A percentile compares a stretch with the other conserved stretches of the same genome.
Evolutionary conservation across 1,140 invertebrate species (phyloP).

Genomic region (Helicoverpa zea): DNA sequence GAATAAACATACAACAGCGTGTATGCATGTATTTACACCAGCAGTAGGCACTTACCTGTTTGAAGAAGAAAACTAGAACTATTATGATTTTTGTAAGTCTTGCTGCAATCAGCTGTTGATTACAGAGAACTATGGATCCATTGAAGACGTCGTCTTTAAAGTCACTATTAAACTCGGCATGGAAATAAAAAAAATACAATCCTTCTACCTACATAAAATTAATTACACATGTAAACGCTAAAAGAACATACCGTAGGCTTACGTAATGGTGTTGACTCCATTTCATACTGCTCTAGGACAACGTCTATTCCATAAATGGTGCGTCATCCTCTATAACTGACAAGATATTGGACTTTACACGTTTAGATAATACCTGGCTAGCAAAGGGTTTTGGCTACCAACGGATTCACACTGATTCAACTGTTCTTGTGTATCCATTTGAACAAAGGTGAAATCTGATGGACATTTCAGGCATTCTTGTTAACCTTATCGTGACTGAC

Average conservation of each 20-base stretch:
- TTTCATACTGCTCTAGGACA: background rate
- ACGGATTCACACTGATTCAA: constrained; percentile 3
- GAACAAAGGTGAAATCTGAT: constrained; percentile 20
- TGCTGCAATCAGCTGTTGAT: too few relatives aligned
- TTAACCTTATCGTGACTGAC: background rate
- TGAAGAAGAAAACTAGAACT: too few relatives aligned
- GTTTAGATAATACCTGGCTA: background rate
- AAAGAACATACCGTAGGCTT: background rate
- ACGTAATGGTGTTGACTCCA: background rate
- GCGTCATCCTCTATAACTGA: constrained; percentile 29
- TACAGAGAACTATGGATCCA: too few relatives aligned
- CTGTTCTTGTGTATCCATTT: constrained; percentile 4
- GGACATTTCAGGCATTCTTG: background rate
- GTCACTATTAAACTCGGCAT: too few relatives aligned
- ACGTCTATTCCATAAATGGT: background rate
- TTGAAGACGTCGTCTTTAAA: too few relatives aligned
- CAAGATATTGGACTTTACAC: constrained; percentile 22
- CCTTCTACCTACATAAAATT: too few relatives aligned
- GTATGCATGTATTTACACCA: too few relatives aligned
- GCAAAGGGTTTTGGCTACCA: background rate
- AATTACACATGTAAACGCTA: too few relatives aligned
- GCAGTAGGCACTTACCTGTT: background rate
- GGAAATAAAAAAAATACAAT: too few relatives aligned
- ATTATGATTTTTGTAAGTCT: too few relatives aligned
- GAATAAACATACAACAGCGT: too few relatives aligned